A percentile compares a stretch with the other conserved stretches of the same genome.
These are phyloP conservation scores for Samia ricini DNA, from an alignment of 1,140 invertebrate genomes.

Conservation along the genomic window DNA sequence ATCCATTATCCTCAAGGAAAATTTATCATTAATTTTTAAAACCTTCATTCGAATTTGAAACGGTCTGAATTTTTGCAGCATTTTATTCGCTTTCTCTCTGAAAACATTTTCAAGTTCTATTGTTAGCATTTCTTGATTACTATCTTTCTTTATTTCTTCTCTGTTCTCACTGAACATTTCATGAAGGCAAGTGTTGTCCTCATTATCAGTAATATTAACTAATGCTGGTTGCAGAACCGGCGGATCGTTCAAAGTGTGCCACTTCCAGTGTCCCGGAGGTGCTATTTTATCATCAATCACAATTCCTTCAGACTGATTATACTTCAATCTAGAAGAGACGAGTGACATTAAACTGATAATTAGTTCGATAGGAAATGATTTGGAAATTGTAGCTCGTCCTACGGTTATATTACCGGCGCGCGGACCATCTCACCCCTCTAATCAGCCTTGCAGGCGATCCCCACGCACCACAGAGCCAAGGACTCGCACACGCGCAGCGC, in stretches of 20 bases:
- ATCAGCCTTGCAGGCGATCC: too few species aligned
- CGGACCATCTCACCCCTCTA: too few species aligned
- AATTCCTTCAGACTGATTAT: conserved; percentile 50
- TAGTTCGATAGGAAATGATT: not conserved
- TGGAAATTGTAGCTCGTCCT: too few species aligned
- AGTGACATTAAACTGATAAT: not conserved
- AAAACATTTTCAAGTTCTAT: conserved; percentile 46
- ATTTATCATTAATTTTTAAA: conserved; percentile 45
- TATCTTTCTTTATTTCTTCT: not conserved
- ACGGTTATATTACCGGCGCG: too few species aligned
- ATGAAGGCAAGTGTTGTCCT: not conserved
- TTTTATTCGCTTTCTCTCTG: conserved; percentile 35
- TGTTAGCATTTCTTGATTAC: conserved; percentile 29
- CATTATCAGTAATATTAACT: conserved; percentile 15
- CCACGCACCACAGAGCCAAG: too few species aligned
- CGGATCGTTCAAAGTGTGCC: conserved; percentile 52
- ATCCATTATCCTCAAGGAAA: conserved; percentile 43
- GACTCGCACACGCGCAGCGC: too few species aligned
- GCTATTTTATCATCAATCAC: conserved; percentile 39
- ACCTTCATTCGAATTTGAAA: conserved; percentile 45
- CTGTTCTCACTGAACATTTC: conserved; percentile 4
- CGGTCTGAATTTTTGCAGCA: conserved; percentile 35
- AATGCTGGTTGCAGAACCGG: conserved; percentile 34
- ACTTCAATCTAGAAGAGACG: conserved; percentile 41
- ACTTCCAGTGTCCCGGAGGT: conserved; percentile 43